Percentiles rank a stretch among this genome's conserved stretches.
Evolutionary conservation across 64 coral and sea anemone species (phyloP).

Genomic region (Cladopsammia gracilis): DNA sequence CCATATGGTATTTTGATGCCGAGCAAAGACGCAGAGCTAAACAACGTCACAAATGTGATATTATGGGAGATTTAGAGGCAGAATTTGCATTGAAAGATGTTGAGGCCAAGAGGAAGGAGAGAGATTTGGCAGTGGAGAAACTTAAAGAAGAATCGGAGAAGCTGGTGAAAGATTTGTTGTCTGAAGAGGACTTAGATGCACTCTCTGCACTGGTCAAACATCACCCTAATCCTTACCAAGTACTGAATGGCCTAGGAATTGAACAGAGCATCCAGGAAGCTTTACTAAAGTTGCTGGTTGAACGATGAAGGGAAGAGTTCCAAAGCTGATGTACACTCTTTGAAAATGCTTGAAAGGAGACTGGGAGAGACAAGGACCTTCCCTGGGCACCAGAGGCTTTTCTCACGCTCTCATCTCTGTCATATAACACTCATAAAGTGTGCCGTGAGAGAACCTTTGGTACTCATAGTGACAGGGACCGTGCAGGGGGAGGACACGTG

Average conservation of each 20-base stretch:
- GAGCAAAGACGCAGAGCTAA: conserved; percentile 80
- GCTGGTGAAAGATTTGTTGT: conserved; percentile 55
- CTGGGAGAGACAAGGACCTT: no score
- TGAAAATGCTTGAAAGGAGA: no score
- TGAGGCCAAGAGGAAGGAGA: conserved; percentile 71
- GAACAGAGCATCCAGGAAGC: conserved; percentile 44
- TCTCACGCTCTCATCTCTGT: no score
- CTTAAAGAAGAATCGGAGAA: conserved; percentile 67
- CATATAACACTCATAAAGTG: no score
- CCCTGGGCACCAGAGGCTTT: no score
- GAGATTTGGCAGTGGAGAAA: conserved; percentile 61
- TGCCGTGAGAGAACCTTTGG: no score
- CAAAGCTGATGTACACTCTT: no score
- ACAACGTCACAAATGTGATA: conserved; percentile 39
- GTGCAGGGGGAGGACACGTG: no score
- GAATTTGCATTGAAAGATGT: conserved; percentile 68
- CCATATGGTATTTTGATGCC: conserved; percentile 94
- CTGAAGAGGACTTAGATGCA: conserved; percentile 65
- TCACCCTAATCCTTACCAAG: conserved; percentile 52
- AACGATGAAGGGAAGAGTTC: not conserved
- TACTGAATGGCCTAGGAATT: conserved; percentile 27
- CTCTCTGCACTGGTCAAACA: conserved; percentile 48
- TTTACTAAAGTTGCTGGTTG: conserved; percentile 54
- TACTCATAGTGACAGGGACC: no score
- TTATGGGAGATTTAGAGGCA: conserved; percentile 35